Evolutionary conservation across 2,113 vertebrate species (phyloP), one percentile per base, ranked within the genome.

Genomic region (Cynocephalus volans): DNA sequence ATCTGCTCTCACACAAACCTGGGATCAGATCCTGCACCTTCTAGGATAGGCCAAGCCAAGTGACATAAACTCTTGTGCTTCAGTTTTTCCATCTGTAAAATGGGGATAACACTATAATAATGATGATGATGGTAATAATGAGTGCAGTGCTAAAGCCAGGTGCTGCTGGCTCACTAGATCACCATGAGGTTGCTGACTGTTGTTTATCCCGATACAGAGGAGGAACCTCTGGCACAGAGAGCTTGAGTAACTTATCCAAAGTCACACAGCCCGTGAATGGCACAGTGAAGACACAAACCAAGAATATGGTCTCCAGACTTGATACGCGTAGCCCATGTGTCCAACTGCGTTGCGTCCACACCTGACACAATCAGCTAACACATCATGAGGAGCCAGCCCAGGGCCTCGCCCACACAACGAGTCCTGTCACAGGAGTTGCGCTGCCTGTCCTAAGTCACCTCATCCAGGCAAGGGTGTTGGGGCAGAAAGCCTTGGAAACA

Each of bases 321-420:
- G 1, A 0, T 0, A 24, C n/a, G 26, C 2, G 6, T 0, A 12
- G 67, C 21, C 17, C 0, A 0, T 26, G 56, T 4, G 17, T 3
- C 1, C 18, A 70, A 88, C 33, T 5, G 24, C 0, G 26, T 10
- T 12, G 3, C 45, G 88, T 17, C 62, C 54, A 70, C 0, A 14
- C 28, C 73, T 12, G 0, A 52, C 0, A 33, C 2, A 7, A 17
- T 24, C 14, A 5, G 36, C 19, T 4, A 13, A 9, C 33, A 64
- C n/a, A 17, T 24, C 48, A 1, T 0, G 12, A 18, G 24, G 18
- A 13, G 19, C 8, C 26, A 58, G 36, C 76, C 50, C 26, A 4
- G 26, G 62, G n/a, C 14, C 73, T 48, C 3, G 7, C 76, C 21
- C 10, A 19, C n/a, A 21, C 45, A 36, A 24, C 24, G 31, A 10